These are phyloP conservation scores for Cephalopterus ornatus DNA, from an alignment of 2,113 vertebrate genomes.

Conservation along the genomic window DNA sequence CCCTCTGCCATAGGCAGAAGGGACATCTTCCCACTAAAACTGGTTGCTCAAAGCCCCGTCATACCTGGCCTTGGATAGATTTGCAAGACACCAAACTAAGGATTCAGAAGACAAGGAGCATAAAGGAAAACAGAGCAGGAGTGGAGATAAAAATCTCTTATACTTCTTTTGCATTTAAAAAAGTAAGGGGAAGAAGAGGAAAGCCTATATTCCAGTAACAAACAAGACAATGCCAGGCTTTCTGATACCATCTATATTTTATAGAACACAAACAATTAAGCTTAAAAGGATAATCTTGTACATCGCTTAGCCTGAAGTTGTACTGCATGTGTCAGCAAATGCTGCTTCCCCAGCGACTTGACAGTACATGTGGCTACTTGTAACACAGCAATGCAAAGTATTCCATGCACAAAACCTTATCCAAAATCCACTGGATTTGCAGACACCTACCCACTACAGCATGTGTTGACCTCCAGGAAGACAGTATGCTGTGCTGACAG, in stretches of 20 bases:
- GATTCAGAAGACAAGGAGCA: not conserved
- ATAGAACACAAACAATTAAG: conserved; percentile 45
- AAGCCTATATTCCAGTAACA: not conserved
- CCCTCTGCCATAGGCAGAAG: not conserved
- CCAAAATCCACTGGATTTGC: not conserved
- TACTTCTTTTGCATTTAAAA: not conserved
- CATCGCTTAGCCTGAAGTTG: conserved; percentile 20
- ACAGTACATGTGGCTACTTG: not conserved
- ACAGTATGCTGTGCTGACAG: not conserved
- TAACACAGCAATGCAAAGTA: not conserved
- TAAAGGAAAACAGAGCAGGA: not conserved
- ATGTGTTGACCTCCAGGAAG: not conserved
- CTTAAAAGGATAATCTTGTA: conserved; percentile 47
- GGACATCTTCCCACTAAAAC: not conserved
- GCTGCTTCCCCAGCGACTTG: not conserved
- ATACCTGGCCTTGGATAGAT: not conserved
- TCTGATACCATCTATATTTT: conserved; percentile 30
- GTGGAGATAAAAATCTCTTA: not conserved
- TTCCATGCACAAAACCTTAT: not conserved
- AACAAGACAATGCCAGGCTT: not conserved
- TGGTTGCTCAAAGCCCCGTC: not conserved
- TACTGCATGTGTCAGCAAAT: conserved; percentile 37
- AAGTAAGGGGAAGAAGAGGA: not conserved
- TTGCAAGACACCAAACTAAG: not conserved
- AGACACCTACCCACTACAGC: not conserved